Base-by-base conservation (phyloP, 1,140 invertebrate genomes). In the Ceratina japonica region DNA sequence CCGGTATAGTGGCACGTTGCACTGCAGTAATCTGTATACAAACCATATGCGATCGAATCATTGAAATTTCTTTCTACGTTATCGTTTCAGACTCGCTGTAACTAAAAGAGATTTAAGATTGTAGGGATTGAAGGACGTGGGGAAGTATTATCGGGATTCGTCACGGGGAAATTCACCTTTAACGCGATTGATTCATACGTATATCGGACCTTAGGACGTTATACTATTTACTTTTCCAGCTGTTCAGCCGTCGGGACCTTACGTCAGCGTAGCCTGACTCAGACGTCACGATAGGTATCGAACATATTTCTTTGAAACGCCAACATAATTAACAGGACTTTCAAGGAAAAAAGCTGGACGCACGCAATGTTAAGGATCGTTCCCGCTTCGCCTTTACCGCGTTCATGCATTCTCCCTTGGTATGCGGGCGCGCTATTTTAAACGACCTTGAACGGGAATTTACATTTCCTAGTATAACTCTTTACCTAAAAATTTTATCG, bases 211-310 rank as follows among this genome's bases (percentile, higher is more conserved):
- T 71, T 16, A 72, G 15, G 54, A 82, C 76, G 70, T 73, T 65
- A 52, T 56, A 62, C 22, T 31, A 18, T 54, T 71, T 56, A 73
- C n/a, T n/a, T n/a, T n/a, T 56, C 37, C 72, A 77, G 52, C 72
- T 84, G 72, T 72, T 83, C 31, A 16, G 7, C 8, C 27, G 20
- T 75, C 20, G 59, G 75, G 63, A 49, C 49, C 54, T 62, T 75
- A 61, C 56, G 52, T 65, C 52, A 78, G 66, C n/a, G 31, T 63
- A 37, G 49, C 2, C 31, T 62, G 59, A 70, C 8, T 59, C 22
- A 13, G n/a, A 84, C 59, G 73, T 80, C 72, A 80, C 24, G 44
- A 80, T 73, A 54, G 80, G n/a, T 74, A 51, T 51, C 27, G 52
- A 71, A 22, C 51, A 3, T n/a, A 49, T 27, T 71, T 24, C n/a